A percentile compares a stretch with the other conserved stretches of the same genome.
These are phyloP conservation scores for Falco columbarius DNA, from an alignment of 2,797 vertebrate species.

Conservation along the genomic window DNA sequence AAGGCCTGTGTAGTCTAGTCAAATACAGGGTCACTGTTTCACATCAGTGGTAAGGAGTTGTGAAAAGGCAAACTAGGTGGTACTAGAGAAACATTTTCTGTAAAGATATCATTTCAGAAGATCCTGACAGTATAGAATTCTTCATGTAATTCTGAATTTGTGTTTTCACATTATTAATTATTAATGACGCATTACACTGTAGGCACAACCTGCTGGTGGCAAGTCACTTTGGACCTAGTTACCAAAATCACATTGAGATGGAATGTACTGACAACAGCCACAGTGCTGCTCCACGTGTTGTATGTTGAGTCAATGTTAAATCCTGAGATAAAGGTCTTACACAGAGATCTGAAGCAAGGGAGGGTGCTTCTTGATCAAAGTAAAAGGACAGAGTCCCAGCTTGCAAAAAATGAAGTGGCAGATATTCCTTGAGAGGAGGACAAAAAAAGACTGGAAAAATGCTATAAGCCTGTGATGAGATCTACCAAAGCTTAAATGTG, in stretches of 20 bases:
- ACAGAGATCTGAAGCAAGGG: not conserved
- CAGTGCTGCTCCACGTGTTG: not conserved
- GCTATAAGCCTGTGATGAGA: not conserved
- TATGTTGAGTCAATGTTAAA: not conserved
- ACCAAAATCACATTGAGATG: not conserved
- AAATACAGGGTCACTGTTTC: not conserved
- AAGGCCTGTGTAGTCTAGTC: not conserved
- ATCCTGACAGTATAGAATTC: not conserved
- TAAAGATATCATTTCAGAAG: not conserved
- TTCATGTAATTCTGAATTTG: not conserved
- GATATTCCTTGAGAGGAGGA: not conserved
- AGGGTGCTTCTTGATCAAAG: not conserved
- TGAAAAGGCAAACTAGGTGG: not conserved
- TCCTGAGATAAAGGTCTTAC: not conserved
- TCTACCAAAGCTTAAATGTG: not conserved
- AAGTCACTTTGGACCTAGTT: not conserved
- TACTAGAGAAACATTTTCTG: not conserved
- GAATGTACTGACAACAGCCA: not conserved
- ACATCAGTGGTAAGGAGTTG: not conserved
- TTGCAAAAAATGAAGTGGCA: not conserved
- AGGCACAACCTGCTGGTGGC: not conserved
- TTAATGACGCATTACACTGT: not conserved
- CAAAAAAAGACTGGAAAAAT: not conserved
- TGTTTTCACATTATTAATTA: not conserved
- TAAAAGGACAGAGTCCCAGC: not conserved